Conservation (phyloP, 2,888 invertebrate species). For the Thereva unica region DNA sequence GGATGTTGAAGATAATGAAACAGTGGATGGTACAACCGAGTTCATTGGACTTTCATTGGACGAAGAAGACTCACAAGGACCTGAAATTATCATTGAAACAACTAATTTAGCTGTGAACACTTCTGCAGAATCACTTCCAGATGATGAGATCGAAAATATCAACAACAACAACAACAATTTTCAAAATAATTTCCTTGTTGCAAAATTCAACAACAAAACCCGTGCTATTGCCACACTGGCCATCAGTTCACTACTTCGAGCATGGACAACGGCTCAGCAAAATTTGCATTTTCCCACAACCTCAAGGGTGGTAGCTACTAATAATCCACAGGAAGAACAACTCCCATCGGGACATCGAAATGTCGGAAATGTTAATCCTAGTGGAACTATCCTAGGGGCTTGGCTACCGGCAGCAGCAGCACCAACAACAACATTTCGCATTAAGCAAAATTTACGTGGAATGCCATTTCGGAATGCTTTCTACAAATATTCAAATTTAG, state of each 20-base stretch:
- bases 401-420: background rate
- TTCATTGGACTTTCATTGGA: slow-evolving; percentile 23
- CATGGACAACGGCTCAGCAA: slow-evolving; percentile 29
- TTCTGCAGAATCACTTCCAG: background rate
- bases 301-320: background rate
- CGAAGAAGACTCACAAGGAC: slow-evolving; percentile 21
- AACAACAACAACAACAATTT: background rate
- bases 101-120: background rate
- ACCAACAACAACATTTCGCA: slow-evolving; percentile 3
- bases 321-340: background rate
- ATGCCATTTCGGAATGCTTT: slow-evolving; percentile 38
- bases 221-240: slow-evolving; percentile 24
- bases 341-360: too few relatives aligned
- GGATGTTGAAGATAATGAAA: background rate
- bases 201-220: slow-evolving; percentile 23
- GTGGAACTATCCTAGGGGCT: too few relatives aligned
- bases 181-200: background rate
- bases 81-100: slow-evolving; percentile 19
- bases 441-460: slow-evolving; percentile 17
- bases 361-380: too few relatives aligned
- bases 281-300: slow-evolving; percentile 26
- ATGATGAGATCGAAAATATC: slow-evolving; percentile 10
- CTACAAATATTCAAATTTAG: slow-evolving; percentile 38
- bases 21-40: slow-evolving; percentile 16
- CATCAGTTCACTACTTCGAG: slow-evolving; percentile 29